These are phyloP conservation scores for Temnothorax longispinosus DNA, from an alignment of 1,140 invertebrate genomes.

Conservation along the genomic window DNA sequence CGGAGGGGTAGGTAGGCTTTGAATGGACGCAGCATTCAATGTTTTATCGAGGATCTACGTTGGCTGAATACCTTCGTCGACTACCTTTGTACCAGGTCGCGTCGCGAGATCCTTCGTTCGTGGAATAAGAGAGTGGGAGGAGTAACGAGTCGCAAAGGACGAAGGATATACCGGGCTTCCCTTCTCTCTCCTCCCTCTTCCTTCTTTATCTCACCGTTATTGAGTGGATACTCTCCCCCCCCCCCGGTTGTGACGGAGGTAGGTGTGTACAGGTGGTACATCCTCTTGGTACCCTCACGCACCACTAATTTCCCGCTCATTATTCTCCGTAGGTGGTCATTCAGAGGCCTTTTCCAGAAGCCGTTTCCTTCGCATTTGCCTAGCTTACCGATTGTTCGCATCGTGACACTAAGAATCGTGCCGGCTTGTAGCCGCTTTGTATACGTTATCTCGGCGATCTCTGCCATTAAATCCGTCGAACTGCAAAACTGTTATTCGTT, in stretches of 20 bases:
- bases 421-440: constrained; percentile 22
- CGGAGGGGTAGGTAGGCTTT: constrained; percentile 60
- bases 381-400: constrained; percentile 42
- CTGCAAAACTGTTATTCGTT: not conserved
- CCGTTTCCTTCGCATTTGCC: constrained; percentile 69
- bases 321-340: constrained; percentile 75
- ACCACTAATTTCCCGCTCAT: constrained; percentile 83
- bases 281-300: constrained; percentile 80
- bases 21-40: constrained; percentile 80
- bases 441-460: not conserved
- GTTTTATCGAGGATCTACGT: constrained; percentile 84
- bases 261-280: constrained; percentile 77
- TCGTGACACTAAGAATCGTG: constrained; percentile 32
- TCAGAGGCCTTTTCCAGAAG: constrained; percentile 61
- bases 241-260: not conserved
- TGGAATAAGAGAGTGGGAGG: constrained; percentile 72
- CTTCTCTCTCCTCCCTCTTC: constrained; percentile 40
- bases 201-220: constrained; percentile 44
- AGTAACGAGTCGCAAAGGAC: constrained; percentile 64
- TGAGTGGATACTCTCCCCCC: constrained; percentile 15
- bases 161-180: constrained; percentile 37
- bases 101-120: constrained; percentile 65
- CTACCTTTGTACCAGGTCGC: constrained; percentile 74
- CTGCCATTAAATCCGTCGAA: not conserved
- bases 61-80: constrained; percentile 78